phyloP scores from a whole-genome alignment of 2,113 vertebrate species.

The Opisthocomus hoazin region DNA sequence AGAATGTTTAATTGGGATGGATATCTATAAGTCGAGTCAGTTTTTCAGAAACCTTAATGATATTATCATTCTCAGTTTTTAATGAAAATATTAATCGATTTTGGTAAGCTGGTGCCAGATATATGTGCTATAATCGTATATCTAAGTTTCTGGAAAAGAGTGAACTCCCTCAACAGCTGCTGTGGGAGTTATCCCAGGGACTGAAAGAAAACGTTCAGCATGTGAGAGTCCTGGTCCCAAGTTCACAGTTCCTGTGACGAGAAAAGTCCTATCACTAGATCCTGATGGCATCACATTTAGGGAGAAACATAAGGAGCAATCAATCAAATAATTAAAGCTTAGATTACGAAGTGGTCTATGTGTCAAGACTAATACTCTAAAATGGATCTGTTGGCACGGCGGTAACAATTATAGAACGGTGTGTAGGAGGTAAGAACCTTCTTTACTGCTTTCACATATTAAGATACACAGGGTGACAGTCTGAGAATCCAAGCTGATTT shows the following conservation, averaged over 20 bases:
- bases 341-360: not conserved
- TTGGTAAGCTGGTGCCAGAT: not conserved
- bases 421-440: not conserved
- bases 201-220: not conserved
- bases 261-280: not conserved
- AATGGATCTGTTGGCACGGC: constrained; percentile 2
- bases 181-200: not conserved
- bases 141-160: not conserved
- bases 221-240: not conserved
- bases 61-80: not conserved
- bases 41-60: not conserved
- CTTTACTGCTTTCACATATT: not conserved
- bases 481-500: not conserved
- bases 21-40: not conserved
- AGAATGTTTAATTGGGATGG: not conserved
- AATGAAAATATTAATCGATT: not conserved
- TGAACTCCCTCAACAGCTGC: not conserved
- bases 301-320: not conserved
- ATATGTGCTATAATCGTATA: not conserved
- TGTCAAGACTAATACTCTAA: not conserved
- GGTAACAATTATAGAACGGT: not conserved
- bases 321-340: not conserved
- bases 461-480: not conserved
- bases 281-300: not conserved
- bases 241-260: not conserved